phyloP scores from a whole-genome alignment of 2,113 vertebrate genomes.

The Tachysurus fulvidraco region DNA sequence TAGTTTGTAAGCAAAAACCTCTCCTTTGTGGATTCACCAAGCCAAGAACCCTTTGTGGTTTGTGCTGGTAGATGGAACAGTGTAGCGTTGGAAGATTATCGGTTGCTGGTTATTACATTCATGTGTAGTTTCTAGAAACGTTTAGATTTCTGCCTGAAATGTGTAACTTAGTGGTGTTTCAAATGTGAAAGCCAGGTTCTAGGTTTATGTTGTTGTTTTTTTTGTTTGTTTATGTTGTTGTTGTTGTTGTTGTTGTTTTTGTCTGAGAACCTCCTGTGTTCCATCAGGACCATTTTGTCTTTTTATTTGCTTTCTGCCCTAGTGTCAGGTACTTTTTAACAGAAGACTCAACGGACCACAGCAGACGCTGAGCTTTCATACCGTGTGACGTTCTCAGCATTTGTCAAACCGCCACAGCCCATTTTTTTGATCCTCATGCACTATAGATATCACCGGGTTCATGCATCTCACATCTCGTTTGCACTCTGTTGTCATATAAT shows the following conservation, averaged over 20 bases:
- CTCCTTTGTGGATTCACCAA: background rate
- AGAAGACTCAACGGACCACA: slow-evolving; percentile 58
- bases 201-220: background rate
- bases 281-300: background rate
- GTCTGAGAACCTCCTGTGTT: background rate
- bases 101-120: background rate
- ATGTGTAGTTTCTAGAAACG: background rate
- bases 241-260: no score
- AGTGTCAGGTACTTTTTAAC: slow-evolving; percentile 14
- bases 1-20: background rate
- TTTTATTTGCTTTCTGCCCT: slow-evolving; percentile 6
- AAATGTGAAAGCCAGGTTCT: background rate
- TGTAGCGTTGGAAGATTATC: background rate
- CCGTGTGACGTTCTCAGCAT: slow-evolving; percentile 56
- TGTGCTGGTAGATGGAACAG: background rate
- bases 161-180: background rate
- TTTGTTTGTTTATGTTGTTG: background rate
- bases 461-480: slow-evolving; percentile 33
- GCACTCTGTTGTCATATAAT: slow-evolving; percentile 8
- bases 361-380: slow-evolving; percentile 68
- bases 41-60: background rate
- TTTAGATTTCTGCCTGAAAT: background rate
- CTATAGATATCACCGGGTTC: slow-evolving; percentile 33
- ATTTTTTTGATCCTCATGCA: background rate
- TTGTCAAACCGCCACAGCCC: background rate